These are phyloP conservation scores for Meteorus colon DNA, from an alignment of 2,888 invertebrate species.

Conservation along the genomic window DNA sequence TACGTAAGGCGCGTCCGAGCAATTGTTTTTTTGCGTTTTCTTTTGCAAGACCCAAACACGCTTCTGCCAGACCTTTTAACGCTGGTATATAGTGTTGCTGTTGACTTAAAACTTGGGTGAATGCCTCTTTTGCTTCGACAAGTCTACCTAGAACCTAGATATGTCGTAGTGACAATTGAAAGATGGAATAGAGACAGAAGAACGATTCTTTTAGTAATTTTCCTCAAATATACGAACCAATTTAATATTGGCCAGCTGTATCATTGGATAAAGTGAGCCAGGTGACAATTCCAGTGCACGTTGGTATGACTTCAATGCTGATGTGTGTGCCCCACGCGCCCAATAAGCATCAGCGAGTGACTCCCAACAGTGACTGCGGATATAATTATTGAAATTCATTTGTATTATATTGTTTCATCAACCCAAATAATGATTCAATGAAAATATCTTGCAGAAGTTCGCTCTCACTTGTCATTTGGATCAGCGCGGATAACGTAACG, in stretches of 20 bases:
- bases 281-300: conserved; percentile 82
- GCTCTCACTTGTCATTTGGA: conserved; percentile 78
- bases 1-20: conserved; percentile 82
- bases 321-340: conserved; percentile 90
- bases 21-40: conserved; percentile 80
- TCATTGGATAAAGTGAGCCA: conserved; percentile 80
- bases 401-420: neutral
- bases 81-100: conserved; percentile 81
- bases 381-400: conserved; percentile 26
- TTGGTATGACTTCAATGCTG: conserved; percentile 91
- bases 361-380: conserved; percentile 83
- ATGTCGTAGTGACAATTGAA: neutral
- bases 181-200: neutral
- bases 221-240: conserved; percentile 70
- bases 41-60: conserved; percentile 83
- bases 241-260: conserved; percentile 86
- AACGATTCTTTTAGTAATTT: neutral
- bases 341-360: conserved; percentile 93
- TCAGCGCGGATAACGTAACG: conserved; percentile 82
- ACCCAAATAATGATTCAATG: neutral
- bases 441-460: neutral
- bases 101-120: conserved; percentile 76
- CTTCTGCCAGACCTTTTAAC: conserved; percentile 88
- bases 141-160: conserved; percentile 79
- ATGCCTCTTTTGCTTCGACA: conserved; percentile 83